Base-by-base conservation (phyloP, 2,797 vertebrate genomes). In the Galaxias olidus region DNA sequence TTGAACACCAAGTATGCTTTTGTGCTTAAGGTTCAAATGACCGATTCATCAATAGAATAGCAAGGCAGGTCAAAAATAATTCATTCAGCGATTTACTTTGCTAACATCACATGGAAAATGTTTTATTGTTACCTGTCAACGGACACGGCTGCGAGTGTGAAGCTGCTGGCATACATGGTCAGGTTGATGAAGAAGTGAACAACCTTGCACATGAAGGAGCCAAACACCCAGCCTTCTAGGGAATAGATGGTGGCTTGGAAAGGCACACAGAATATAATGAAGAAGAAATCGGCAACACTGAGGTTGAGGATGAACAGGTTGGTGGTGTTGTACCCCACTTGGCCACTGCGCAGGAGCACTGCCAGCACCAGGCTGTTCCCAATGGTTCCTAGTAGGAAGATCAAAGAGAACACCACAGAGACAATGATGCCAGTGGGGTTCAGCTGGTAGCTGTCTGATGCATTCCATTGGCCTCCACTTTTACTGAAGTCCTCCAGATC, bases 181-280 rank as follows among this genome's bases (percentile, higher is more conserved):
- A 96, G 92, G 86, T 95, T 95, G 87, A 96, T 96, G 82, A 95
- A 93, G 86, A 96, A 96, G 84, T 95, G 94, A 52, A 96, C 94
- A 8, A 88, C 92, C 81, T 96, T 96, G 88, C 94, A 95, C 93
- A 95, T 94, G 81, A 95, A 96, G 40, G 94, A 94, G 54, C 94
- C 94, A 0, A 96, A 96, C 74, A 96, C 91, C 94, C 94, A 96
- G 58, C 93, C 93, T 73, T 95, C 94, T 72, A 95, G 86, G 0
- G 93, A 94, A 82, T 96, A 96, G 86, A 95, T 96, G 76, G 94
- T 96, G 72, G 94, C 95, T 91, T 96, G 94, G 87, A 96, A 96
- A 47, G 95, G 95, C 64, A 96, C 93, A 42, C 94, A 96, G 91
- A 95, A 95, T 80, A 95, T 90, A 79, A 95, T 96, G 88, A 96